Percentiles rank a stretch among this genome's conserved stretches.
Evolutionary conservation across 2,888 invertebrate genomes (phyloP).

Genomic region (Scrobipalpa costella): DNA sequence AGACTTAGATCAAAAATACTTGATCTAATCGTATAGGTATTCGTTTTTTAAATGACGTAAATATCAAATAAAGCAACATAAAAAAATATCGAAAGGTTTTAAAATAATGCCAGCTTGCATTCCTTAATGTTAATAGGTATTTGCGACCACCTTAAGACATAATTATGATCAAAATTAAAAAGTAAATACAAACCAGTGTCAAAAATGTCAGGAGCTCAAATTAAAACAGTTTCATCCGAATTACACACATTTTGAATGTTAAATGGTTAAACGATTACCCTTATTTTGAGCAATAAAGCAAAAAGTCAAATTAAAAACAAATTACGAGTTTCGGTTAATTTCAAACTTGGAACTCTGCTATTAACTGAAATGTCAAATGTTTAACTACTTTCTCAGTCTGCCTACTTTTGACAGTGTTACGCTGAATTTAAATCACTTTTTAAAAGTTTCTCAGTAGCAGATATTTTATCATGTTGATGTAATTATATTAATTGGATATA

Average conservation of each 20-base stretch:
- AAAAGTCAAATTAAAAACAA: constrained; percentile 23
- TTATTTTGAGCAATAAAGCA: constrained; percentile 1
- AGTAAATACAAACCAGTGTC: constrained; percentile 6
- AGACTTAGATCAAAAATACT: too few relatives aligned
- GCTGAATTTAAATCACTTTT: not conserved
- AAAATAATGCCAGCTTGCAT: too few relatives aligned
- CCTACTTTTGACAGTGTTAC: not conserved
- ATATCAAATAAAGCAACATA: too few relatives aligned
- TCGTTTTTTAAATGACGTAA: too few relatives aligned
- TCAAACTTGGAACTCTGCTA: not conserved
- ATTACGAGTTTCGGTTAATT: constrained; percentile 16
- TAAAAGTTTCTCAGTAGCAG: not conserved
- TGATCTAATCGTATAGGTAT: too few relatives aligned
- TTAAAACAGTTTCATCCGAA: constrained; percentile 15
- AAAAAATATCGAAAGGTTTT: too few relatives aligned
- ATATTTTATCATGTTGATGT: not conserved
- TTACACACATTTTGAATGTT: constrained; percentile 10
- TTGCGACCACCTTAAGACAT: not conserved
- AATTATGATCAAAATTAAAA: not conserved
- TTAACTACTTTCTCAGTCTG: not conserved
- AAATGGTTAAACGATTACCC: constrained; percentile 10
- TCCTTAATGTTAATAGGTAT: too few relatives aligned
- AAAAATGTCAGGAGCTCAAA: constrained; percentile 11
- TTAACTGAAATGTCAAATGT: constrained; percentile 20
- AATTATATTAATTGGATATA: constrained; percentile 7